Base-by-base conservation (phyloP, 2,888 invertebrate species). In the Netelia fuscicornis region DNA sequence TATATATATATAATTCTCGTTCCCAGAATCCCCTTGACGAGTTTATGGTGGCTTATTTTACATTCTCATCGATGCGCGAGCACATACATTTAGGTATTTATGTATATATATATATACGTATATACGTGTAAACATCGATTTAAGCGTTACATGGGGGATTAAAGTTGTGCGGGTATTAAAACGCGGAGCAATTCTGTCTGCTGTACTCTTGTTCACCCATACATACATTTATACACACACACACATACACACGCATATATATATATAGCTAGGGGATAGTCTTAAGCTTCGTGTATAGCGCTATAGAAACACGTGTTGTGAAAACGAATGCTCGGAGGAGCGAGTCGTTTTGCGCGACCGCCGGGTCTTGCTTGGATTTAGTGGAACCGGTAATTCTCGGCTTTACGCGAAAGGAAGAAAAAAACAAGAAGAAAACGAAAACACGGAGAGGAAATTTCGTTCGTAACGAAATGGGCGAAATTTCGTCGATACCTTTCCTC, bases 331-430 rank as follows among this genome's bases (percentile, higher is more conserved):
- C 58, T 58, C 23, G n/a, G 8, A 25, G 48, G 58, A 58, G 68
- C n/a, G 60, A 67, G 42, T 60, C 67, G 48, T 67, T 58, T 77
- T 58, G 20, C 56, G 13, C 77, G 48, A 48, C 68, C 48, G 58
- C 62, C 42, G 64, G 52, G 54, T 20, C 70, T 60, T 74, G 20
- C 58, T 64, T 72, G 78, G 78, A 83, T 83, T 83, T 74, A 78
- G 68, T 52, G 62, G 68, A 25, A 54, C 62, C 67, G 13, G 81
- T 82, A 82, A 78, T 83, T 74, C 75, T 52, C 70, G 44, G 60
- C 64, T 72, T 74, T 83, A 64, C 54, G 30, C 37, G 74, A 54
- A 58, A 72, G 52, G 68, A 10, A 20, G 54, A 60, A 44, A 44
- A 23, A 48, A 17, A 11, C 20, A 64, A 11, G 44, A 74, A 42